A percentile compares a stretch with the other conserved stretches of the same genome.
Conservation (phyloP, 2,888 invertebrate species). For the Uloborus plumipes region DNA sequence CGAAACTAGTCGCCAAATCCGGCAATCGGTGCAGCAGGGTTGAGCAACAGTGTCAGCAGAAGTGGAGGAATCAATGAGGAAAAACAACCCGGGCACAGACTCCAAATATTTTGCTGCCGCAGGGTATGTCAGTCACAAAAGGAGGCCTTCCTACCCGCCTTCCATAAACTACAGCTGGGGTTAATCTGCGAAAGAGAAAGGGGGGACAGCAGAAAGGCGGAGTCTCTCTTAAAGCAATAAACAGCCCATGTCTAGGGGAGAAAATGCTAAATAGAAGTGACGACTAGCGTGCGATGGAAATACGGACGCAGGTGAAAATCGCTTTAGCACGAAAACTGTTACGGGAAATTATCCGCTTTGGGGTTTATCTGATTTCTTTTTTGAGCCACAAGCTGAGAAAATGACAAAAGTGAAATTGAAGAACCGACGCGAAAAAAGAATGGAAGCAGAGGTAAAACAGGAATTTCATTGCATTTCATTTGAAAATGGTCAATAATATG, state of each 20-base stretch:
- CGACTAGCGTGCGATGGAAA: slow-evolving; percentile 14
- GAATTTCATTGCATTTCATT: too few relatives aligned
- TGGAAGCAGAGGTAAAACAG: too few relatives aligned
- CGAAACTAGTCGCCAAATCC: slow-evolving; percentile 5
- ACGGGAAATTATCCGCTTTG: slow-evolving; percentile 3
- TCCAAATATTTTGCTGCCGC: slow-evolving; percentile 63
- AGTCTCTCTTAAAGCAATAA: slow-evolving; percentile 59
- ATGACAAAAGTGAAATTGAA: too few relatives aligned
- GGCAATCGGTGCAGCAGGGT: slow-evolving; percentile 12
- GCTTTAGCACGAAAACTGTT: slow-evolving; percentile 1
- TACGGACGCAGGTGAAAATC: slow-evolving; percentile 17
- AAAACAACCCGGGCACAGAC: slow-evolving; percentile 55
- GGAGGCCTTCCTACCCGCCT: slow-evolving; percentile 16
- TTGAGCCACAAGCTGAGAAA: too few relatives aligned
- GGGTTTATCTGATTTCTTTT: too few relatives aligned
- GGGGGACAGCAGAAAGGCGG: slow-evolving; percentile 44
- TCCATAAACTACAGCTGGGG: slow-evolving; percentile 50
- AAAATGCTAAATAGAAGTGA: slow-evolving; percentile 55
- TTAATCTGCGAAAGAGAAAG: slow-evolving; percentile 46
- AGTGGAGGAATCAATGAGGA: slow-evolving; percentile 58
- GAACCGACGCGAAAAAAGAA: too few relatives aligned
- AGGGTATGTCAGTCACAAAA: slow-evolving; percentile 55
- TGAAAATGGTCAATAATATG: too few relatives aligned
- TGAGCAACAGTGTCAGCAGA: slow-evolving; percentile 48
- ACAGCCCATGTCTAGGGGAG: slow-evolving; percentile 34